phyloP scores from a whole-genome alignment of 2,113 vertebrate genomes.

The Cygnus atratus region DNA sequence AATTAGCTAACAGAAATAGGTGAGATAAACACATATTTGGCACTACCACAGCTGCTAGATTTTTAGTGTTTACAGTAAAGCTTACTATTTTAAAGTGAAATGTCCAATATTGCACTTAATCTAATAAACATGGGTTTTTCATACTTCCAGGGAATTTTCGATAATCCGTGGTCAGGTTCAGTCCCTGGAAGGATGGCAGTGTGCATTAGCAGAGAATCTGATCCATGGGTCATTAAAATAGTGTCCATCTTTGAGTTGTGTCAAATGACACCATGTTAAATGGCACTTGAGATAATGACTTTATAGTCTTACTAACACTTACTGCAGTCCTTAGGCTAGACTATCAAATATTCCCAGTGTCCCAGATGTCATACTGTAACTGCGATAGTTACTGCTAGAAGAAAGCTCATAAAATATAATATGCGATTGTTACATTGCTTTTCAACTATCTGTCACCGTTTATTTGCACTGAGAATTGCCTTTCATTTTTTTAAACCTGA shows the following conservation, averaged over 20 bases:
- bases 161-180: background rate
- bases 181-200: background rate
- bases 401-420: background rate
- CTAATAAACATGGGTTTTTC: background rate
- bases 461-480: slow-evolving; percentile 11
- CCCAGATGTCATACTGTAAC: background rate
- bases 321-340: background rate
- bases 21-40: background rate
- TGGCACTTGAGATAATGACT: background rate
- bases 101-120: background rate
- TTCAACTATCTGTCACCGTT: slow-evolving; percentile 2
- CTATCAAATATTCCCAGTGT: background rate
- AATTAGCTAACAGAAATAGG: background rate
- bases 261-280: background rate
- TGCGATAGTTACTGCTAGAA: background rate
- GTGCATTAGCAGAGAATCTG: background rate
- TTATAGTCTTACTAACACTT: background rate
- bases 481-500: slow-evolving; percentile 24
- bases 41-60: background rate
- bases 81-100: background rate
- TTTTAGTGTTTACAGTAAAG: background rate
- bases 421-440: background rate
- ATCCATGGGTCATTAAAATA: background rate
- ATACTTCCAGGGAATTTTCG: background rate
- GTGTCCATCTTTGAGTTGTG: background rate